Conservation (phyloP, 2,888 invertebrate genomes). For the Anthophora plumipes region DNA sequence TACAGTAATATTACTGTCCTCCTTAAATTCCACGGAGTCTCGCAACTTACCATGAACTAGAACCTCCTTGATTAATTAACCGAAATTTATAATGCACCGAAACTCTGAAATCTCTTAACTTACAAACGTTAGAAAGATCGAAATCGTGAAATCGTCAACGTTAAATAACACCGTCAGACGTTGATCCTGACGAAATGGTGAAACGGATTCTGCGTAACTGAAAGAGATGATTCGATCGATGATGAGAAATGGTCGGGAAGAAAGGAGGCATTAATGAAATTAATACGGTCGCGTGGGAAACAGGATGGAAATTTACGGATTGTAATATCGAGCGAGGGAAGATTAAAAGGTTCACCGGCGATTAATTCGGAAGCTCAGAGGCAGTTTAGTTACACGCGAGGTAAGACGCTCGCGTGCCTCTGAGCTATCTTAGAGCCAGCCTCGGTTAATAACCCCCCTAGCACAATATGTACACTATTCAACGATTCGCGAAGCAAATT, state of each 20-base stretch:
- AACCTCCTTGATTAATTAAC: neutral
- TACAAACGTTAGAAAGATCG: no score
- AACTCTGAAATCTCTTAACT: no score
- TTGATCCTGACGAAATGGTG: neutral
- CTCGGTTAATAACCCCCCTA: constrained; percentile 30
- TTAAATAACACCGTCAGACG: neutral
- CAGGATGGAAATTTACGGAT: constrained; percentile 26
- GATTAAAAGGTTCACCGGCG: constrained; percentile 20
- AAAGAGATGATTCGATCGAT: constrained; percentile 15
- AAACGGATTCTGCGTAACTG: neutral
- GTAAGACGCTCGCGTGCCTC: neutral
- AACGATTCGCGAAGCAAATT: constrained; percentile 49
- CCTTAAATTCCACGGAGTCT: neutral
- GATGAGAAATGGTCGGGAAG: neutral
- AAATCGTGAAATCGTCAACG: neutral
- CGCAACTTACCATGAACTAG: no score
- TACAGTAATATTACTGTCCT: neutral
- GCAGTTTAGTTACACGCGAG: constrained; percentile 13
- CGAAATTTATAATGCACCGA: no score
- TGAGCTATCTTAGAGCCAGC: neutral
- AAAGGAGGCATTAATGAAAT: constrained; percentile 32
- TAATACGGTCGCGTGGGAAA: constrained; percentile 2
- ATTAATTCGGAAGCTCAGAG: neutral
- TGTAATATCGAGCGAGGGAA: constrained; percentile 25
- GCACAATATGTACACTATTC: neutral